Evolutionary conservation across 2,888 invertebrate genomes (phyloP).

Genomic region (Hirtodrosophila histrioides): DNA sequence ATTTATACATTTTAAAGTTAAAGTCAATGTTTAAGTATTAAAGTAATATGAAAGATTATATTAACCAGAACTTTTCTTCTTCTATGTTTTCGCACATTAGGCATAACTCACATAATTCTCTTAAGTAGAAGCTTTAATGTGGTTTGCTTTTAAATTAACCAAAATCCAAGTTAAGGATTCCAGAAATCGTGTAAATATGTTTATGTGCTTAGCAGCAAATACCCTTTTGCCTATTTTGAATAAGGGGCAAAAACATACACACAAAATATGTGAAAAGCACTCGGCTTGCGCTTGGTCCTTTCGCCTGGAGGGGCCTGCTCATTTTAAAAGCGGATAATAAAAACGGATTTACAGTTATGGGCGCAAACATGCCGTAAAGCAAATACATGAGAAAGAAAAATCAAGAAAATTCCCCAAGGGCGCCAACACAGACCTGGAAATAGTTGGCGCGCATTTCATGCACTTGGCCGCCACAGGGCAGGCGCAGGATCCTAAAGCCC

Average conservation of each 20-base stretch:
- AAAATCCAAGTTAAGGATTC: no score
- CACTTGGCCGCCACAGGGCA: not conserved
- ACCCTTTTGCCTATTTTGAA: not conserved
- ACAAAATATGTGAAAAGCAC: constrained; percentile 37
- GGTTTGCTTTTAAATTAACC: no score
- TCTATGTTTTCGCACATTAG: no score
- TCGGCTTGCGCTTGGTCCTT: constrained; percentile 12
- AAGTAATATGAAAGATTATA: no score
- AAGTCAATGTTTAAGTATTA: no score
- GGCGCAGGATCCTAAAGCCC: not conserved
- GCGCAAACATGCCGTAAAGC: constrained; percentile 74
- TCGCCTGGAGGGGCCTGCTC: constrained; percentile 27
- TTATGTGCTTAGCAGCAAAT: not conserved
- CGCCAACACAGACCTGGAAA: constrained; percentile 38
- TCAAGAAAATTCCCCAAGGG: constrained; percentile 39
- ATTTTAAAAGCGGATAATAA: constrained; percentile 70
- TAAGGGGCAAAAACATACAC: not conserved
- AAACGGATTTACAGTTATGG: constrained; percentile 78
- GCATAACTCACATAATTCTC: no score
- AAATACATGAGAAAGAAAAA: constrained; percentile 59
- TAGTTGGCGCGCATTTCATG: constrained; percentile 26
- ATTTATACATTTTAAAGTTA: no score
- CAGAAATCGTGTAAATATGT: no score
- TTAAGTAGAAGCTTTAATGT: no score
- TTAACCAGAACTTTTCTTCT: no score